These are phyloP conservation scores for Digitonthophagus gazella DNA, from an alignment of 2,888 invertebrate genomes.

Conservation along the genomic window DNA sequence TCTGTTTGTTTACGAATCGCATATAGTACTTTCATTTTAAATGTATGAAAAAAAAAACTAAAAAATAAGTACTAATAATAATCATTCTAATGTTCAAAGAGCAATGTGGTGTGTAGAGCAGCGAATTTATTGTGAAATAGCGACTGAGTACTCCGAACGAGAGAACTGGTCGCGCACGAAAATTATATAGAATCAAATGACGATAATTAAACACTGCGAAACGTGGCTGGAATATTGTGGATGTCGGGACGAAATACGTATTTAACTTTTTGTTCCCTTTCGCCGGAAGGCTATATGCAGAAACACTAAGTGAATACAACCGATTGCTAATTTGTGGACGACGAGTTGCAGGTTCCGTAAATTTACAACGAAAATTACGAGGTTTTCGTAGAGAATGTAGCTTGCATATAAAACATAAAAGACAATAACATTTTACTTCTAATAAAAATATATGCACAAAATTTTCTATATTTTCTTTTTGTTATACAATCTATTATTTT, in stretches of 20 bases:
- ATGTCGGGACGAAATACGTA: background rate
- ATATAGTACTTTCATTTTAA: background rate
- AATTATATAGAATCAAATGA: conserved; percentile 25
- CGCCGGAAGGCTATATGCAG: background rate
- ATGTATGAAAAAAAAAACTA: background rate
- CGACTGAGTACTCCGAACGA: conserved; percentile 3
- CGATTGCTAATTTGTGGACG: background rate
- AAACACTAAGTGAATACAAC: background rate
- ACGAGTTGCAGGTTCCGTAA: background rate
- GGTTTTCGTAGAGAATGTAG: background rate
- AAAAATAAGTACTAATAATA: background rate
- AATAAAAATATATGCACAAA: too few relatives aligned
- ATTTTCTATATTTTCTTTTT: too few relatives aligned
- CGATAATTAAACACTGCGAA: conserved; percentile 9
- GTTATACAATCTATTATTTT: too few relatives aligned
- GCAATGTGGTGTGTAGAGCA: conserved; percentile 23
- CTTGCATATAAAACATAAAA: conserved; percentile 4
- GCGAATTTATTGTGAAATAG: conserved; percentile 26
- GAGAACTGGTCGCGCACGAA: conserved; percentile 6
- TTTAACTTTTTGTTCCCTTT: background rate
- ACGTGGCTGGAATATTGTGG: conserved; percentile 26
- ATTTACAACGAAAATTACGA: conserved; percentile 8
- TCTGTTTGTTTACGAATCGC: background rate
- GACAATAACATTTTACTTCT: conserved; percentile 4
- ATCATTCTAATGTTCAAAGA: background rate